Conservation (phyloP, 2,797 vertebrate genomes). For the Bradypodion pumilum region DNA sequence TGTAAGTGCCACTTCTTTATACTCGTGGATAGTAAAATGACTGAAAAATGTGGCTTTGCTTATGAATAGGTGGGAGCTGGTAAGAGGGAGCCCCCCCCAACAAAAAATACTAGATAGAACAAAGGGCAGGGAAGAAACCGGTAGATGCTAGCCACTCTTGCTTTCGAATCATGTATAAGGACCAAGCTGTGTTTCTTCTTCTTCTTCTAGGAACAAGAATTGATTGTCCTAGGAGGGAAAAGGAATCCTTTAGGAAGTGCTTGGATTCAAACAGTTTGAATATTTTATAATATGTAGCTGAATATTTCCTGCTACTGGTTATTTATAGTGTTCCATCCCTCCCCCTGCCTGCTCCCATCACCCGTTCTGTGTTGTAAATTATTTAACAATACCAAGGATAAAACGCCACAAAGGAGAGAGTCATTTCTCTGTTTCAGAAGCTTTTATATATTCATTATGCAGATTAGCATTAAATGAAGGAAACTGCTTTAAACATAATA, state of each 20-base stretch:
- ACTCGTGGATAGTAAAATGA: slow-evolving; percentile 57
- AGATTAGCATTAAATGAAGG: slow-evolving; percentile 53
- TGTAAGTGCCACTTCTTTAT: slow-evolving; percentile 53
- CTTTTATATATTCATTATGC: slow-evolving; percentile 52
- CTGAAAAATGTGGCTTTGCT: slow-evolving; percentile 39
- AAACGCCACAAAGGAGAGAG: slow-evolving; percentile 44
- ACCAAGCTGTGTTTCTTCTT: no score
- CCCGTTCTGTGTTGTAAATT: slow-evolving; percentile 56
- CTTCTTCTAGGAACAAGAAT: slow-evolving; percentile 28
- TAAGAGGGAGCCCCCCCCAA: no score
- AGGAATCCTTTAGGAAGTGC: slow-evolving; percentile 53
- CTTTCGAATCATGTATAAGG: no score
- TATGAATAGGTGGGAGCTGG: slow-evolving; percentile 50
- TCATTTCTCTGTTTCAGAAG: slow-evolving; percentile 50
- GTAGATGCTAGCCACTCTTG: no score
- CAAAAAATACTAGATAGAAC: slow-evolving; percentile 17
- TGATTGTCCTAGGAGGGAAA: slow-evolving; percentile 45
- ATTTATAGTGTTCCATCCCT: slow-evolving; percentile 38
- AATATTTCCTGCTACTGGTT: slow-evolving; percentile 54
- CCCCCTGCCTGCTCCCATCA: neutral
- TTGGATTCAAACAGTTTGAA: slow-evolving; percentile 53
- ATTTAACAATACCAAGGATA: slow-evolving; percentile 52
- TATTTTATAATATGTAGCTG: slow-evolving; percentile 55
- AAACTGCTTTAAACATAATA: slow-evolving; percentile 55
- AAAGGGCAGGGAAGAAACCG: slow-evolving; percentile 27